These are phyloP conservation scores for Epistrophe eligans DNA, from an alignment of 2,888 invertebrate species.

Conservation along the genomic window DNA sequence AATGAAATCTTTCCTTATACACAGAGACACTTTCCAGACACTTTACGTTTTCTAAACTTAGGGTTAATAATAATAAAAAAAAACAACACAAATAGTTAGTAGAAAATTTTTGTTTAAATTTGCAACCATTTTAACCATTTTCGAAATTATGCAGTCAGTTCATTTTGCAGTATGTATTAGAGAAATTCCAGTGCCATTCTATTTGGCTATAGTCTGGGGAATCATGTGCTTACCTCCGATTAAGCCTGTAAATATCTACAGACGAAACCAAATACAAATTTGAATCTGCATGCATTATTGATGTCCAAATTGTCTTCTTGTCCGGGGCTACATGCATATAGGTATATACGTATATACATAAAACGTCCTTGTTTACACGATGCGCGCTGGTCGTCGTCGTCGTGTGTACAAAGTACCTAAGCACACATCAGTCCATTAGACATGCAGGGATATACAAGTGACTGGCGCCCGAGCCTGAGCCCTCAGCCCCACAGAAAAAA, in stretches of 20 bases:
- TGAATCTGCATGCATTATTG: constrained; percentile 72
- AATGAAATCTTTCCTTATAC: neutral
- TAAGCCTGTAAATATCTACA: constrained; percentile 71
- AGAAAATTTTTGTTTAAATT: constrained; percentile 24
- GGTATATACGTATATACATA: neutral
- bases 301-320: constrained; percentile 65
- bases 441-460: constrained; percentile 36
- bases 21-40: constrained; percentile 42
- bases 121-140: constrained; percentile 15
- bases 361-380: constrained; percentile 60
- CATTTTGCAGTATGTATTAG: constrained; percentile 1
- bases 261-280: constrained; percentile 74
- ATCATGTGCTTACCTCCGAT: constrained; percentile 69
- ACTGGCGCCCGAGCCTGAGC: neutral
- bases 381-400: constrained; percentile 22
- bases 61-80: constrained; percentile 29
- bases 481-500: neutral
- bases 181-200: constrained; percentile 9
- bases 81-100: constrained; percentile 16
- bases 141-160: constrained; percentile 49
- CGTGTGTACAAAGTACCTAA: constrained; percentile 47
- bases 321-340: neutral
- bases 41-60: constrained; percentile 34
- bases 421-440: constrained; percentile 55
- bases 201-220: constrained; percentile 21